These are phyloP conservation scores for Xenus cinereus DNA, from an alignment of 2,113 vertebrate species.

Conservation along the genomic window DNA sequence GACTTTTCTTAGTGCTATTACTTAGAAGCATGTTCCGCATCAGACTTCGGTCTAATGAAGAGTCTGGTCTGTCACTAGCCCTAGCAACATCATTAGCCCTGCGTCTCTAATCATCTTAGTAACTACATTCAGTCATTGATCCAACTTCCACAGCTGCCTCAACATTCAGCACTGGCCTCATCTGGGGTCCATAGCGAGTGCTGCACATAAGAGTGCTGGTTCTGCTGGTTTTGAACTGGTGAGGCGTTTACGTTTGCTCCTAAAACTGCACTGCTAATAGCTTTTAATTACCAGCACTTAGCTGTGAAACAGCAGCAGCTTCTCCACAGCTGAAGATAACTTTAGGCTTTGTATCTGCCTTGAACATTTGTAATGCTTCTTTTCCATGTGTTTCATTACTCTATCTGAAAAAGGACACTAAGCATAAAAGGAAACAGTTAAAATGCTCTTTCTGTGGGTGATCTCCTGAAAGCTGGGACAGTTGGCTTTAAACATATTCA, in stretches of 20 bases:
- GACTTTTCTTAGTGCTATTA: not conserved
- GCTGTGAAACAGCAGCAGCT: not conserved
- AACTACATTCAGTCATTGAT: not conserved
- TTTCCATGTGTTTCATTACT: not conserved
- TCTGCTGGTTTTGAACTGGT: not conserved
- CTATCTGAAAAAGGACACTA: not conserved
- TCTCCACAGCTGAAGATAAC: not conserved
- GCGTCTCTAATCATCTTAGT: not conserved
- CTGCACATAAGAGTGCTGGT: not conserved
- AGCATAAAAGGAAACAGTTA: not conserved
- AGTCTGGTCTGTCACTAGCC: not conserved
- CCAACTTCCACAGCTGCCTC: not conserved
- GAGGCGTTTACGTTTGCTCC: not conserved
- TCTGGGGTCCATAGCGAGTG: not conserved
- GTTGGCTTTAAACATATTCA: not conserved
- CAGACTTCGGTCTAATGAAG: not conserved
- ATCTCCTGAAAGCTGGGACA: not conserved
- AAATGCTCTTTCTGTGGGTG: not conserved
- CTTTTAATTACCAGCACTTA: not conserved
- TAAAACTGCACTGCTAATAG: not conserved
- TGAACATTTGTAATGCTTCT: not conserved
- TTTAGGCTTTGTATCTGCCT: not conserved
- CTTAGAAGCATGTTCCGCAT: not conserved
- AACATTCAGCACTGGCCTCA: accelerated
- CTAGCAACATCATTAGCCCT: not conserved